Conservation (phyloP, 2,888 invertebrate species). For the Heteromurus nitidus region DNA sequence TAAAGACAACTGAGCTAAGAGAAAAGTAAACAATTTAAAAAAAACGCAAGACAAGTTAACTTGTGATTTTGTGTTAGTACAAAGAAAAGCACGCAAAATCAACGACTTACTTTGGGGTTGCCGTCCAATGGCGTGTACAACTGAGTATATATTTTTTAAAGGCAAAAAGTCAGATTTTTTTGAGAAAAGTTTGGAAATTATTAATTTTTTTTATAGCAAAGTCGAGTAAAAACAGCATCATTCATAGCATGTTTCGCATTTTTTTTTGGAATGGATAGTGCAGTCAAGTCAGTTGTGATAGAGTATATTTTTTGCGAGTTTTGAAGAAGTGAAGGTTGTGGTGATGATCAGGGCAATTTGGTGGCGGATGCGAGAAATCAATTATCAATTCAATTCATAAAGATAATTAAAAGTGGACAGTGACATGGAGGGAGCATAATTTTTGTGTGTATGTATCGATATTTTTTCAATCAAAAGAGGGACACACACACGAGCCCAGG, state of each 20-base stretch:
- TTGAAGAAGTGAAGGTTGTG: slow-evolving; percentile 23
- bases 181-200: not conserved
- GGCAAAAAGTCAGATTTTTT: not conserved
- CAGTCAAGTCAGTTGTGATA: slow-evolving; percentile 21
- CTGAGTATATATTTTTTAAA: slow-evolving; percentile 55
- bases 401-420: slow-evolving; percentile 1
- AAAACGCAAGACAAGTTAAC: not conserved
- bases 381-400: not conserved
- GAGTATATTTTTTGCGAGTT: not conserved
- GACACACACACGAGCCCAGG: slow-evolving; percentile 64
- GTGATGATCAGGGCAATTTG: not conserved
- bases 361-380: slow-evolving; percentile 9
- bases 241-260: not conserved
- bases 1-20: no score
- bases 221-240: not conserved
- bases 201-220: not conserved
- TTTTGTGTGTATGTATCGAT: slow-evolving; percentile 9
- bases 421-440: not conserved
- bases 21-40: no score
- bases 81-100: slow-evolving; percentile 67
- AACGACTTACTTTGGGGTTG: slow-evolving; percentile 73
- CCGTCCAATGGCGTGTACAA: slow-evolving; percentile 74
- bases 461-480: slow-evolving; percentile 45
- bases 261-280: slow-evolving; percentile 1
- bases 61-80: slow-evolving; percentile 22